Conservation (phyloP, 2,113 vertebrate species). For the Silurus meridionalis region DNA sequence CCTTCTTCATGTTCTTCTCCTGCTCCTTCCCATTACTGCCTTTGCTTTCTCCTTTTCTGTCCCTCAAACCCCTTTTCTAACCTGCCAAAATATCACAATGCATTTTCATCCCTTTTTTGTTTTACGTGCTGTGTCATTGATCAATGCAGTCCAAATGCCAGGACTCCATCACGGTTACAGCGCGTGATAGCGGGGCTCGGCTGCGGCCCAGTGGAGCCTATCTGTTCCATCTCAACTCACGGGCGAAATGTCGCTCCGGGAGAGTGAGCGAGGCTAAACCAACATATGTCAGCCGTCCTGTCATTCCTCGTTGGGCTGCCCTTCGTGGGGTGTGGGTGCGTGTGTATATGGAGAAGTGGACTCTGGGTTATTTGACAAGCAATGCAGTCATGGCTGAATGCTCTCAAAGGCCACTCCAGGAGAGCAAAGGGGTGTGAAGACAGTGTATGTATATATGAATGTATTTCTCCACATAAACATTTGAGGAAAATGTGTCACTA, state of each 20-base stretch:
- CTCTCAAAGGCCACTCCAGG: conserved; percentile 13
- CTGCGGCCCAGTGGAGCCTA: conserved; percentile 61
- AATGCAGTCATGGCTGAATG: conserved; percentile 43
- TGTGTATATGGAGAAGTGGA: conserved; percentile 18
- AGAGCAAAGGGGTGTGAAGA: not conserved
- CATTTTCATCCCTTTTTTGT: conserved; percentile 69
- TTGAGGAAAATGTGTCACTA: not conserved
- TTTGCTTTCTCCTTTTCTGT: conserved; percentile 29
- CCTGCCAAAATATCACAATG: conserved; percentile 75
- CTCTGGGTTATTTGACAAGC: conserved; percentile 49
- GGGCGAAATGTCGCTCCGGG: conserved; percentile 69
- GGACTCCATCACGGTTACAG: conserved; percentile 66
- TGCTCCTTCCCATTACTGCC: conserved; percentile 1
- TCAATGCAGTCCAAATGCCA: conserved; percentile 83
- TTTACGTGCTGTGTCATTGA: conserved; percentile 73
- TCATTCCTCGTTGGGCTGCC: conserved; percentile 47
- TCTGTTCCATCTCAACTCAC: conserved; percentile 60
- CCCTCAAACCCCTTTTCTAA: conserved; percentile 55
- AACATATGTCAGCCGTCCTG: conserved; percentile 62
- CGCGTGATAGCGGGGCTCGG: conserved; percentile 63
- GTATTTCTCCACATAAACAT: too few species aligned
- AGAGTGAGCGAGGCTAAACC: conserved; percentile 63
- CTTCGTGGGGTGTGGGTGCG: conserved; percentile 2
- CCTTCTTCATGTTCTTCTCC: not conserved
- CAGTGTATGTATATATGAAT: not conserved